Base-by-base conservation (phyloP, 1,140 invertebrate genomes). In the Pseudomyrmex sp. region DNA sequence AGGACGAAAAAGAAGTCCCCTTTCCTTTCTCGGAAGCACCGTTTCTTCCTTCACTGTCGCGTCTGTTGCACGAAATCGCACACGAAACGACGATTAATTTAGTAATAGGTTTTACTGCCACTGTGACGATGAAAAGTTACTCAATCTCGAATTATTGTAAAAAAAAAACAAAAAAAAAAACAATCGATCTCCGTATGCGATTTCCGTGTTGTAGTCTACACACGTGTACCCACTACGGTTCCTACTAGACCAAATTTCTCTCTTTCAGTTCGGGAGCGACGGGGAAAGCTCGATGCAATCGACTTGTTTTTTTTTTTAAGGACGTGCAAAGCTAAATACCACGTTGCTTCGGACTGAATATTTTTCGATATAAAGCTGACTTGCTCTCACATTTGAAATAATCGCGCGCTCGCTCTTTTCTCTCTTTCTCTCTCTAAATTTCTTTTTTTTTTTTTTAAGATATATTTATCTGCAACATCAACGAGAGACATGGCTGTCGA, bases 161-260 rank as follows among this genome's bases (percentile, higher is more conserved):
- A 7, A 35, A 0, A 35, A 4, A 5, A 35, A 35, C 0, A 5
- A 35, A 4, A 35, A 35, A 35, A 35, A 35, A 35, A 35, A 73
- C 12, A 82, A 58, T 79, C 35, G 66, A 80, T 70, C 66, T 80
- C n/a, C 46, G 63, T 70, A 59, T 69, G 74, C 26, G 52, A 79
- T 56, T 61, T 69, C 54, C 9, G 10, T 46, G 26, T 59, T 46
- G 4, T 1, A 13, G 12, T 62, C 52, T 48, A 82, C 35, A 35
- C 66, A 44, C 13, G 74, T 68, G 61, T 68, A 84, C 23, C 50
- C 35, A 35, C 35, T 63, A 77, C 76, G 83, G 66, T 86, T 84
- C 75, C 76, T 85, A 77, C 61, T 77, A 82, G 56, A 73, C 26
- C 62, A 68, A 68, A 79, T 48, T 61, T 79, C 20, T 68, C 46